A percentile compares a stretch with the other conserved stretches of the same genome.
phyloP scores from a whole-genome alignment of 2,113 vertebrate genomes.

The Lampris incognitus region DNA sequence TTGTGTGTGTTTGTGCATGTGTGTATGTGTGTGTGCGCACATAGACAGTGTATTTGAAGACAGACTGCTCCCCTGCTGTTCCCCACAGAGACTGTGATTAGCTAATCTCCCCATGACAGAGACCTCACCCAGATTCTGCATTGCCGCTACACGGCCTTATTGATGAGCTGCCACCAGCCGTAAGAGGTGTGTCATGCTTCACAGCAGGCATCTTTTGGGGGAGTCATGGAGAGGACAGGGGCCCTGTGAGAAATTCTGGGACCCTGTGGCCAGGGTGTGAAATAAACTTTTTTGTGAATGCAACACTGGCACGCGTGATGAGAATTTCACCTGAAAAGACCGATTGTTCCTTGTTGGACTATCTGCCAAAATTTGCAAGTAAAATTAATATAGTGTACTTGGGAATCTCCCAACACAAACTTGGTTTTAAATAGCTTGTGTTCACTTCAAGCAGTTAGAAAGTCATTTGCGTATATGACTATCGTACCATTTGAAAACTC shows the following conservation, averaged over 20 bases:
- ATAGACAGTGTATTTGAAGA: constrained; percentile 41
- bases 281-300: constrained; percentile 11
- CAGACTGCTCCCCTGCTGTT: constrained; percentile 55
- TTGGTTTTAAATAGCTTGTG: too few relatives aligned
- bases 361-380: neutral
- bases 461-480: too few relatives aligned
- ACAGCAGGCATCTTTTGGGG: constrained; percentile 38
- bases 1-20: neutral
- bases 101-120: constrained; percentile 67
- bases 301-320: neutral
- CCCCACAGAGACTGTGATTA: constrained; percentile 70
- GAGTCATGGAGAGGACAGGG: constrained; percentile 4
- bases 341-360: neutral
- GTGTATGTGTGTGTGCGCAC: constrained; percentile 9
- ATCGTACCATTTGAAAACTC: too few relatives aligned
- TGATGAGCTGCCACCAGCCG: constrained; percentile 48
- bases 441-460: too few relatives aligned
- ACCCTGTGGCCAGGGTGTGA: constrained; percentile 1
- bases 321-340: neutral
- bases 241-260: constrained; percentile 3
- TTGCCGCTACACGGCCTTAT: constrained; percentile 50
- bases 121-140: constrained; percentile 61
- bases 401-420: too few relatives aligned
- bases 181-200: constrained; percentile 32
- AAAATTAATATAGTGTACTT: too few relatives aligned